Evolutionary conservation across 2,113 vertebrate genomes (phyloP).

Genomic region (Corynorhinus townsendii): DNA sequence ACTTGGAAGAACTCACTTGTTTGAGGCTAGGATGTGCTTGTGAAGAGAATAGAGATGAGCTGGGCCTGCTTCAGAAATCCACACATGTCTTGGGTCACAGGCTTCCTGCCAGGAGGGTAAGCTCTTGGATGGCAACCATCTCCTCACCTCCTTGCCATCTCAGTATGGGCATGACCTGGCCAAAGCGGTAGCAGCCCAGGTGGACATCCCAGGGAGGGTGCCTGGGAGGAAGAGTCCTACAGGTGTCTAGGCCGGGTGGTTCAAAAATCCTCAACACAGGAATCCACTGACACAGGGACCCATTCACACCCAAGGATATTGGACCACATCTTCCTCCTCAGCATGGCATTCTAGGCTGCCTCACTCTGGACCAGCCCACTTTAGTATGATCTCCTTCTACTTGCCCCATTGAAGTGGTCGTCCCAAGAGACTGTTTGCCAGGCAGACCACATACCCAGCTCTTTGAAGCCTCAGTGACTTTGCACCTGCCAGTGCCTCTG

Average conservation of each 20-base stretch:
- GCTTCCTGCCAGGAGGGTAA: not conserved
- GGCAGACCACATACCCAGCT: not conserved
- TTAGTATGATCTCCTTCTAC: not conserved
- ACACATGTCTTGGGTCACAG: rapidly evolving
- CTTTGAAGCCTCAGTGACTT: not conserved
- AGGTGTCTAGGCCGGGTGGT: rapidly evolving
- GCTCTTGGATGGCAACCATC: not conserved
- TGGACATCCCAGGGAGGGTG: no score
- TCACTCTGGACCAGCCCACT: rapidly evolving
- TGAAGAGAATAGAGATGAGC: not conserved
- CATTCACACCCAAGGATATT: rapidly evolving
- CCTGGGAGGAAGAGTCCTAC: not conserved
- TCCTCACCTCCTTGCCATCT: not conserved
- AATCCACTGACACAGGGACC: not conserved
- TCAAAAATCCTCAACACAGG: not conserved
- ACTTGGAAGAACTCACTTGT: not conserved
- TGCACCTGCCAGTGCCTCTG: not conserved
- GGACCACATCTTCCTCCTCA: rapidly evolving
- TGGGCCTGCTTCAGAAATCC: not conserved
- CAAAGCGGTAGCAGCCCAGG: not conserved
- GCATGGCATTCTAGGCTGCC: not conserved
- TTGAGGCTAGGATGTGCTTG: not conserved
- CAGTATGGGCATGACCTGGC: not conserved
- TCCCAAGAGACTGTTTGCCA: not conserved
- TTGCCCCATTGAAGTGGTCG: rapidly evolving